Percentiles rank a stretch among this genome's conserved stretches.
Evolutionary conservation across 2,113 vertebrate genomes (phyloP).

Genomic region (Sturnus vulgaris): DNA sequence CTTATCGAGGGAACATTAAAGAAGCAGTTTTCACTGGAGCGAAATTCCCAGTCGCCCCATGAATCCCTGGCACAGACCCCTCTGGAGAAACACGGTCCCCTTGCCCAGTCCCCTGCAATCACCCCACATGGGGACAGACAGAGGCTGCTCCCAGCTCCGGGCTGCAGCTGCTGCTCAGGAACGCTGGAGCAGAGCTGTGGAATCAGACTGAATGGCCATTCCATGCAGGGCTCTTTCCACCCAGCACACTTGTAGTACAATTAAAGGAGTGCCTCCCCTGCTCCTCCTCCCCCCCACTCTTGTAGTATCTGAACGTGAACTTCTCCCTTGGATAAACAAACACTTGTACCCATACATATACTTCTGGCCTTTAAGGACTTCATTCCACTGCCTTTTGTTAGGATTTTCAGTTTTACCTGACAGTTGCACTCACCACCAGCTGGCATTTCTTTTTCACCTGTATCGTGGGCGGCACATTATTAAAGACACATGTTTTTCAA

Average conservation of each 20-base stretch:
- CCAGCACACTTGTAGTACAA: constrained; percentile 7
- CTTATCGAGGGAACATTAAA: not conserved
- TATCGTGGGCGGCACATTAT: not conserved
- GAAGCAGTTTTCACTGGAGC: not conserved
- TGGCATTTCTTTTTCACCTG: constrained; percentile 1
- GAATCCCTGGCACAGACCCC: not conserved
- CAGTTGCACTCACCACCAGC: not conserved
- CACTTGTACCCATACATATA: not conserved
- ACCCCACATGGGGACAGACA: not conserved
- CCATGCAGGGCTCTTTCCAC: not conserved
- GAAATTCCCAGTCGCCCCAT: not conserved
- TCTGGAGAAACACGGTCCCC: not conserved
- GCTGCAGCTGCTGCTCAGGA: constrained; percentile 1
- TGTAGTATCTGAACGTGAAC: not conserved
- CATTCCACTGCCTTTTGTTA: not conserved
- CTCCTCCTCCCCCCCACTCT: not conserved
- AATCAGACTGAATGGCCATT: not conserved
- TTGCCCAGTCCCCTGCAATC: not conserved
- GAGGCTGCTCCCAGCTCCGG: constrained; percentile 11
- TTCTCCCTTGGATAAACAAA: not conserved
- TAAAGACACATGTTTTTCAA: constrained; percentile 13
- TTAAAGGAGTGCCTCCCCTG: not conserved
- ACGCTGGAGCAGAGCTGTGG: not conserved
- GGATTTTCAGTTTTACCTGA: constrained; percentile 2
- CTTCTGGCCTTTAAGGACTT: not conserved